Evolutionary conservation across 2,113 vertebrate genomes (phyloP).

Genomic region (Halichoerus grypus): DNA sequence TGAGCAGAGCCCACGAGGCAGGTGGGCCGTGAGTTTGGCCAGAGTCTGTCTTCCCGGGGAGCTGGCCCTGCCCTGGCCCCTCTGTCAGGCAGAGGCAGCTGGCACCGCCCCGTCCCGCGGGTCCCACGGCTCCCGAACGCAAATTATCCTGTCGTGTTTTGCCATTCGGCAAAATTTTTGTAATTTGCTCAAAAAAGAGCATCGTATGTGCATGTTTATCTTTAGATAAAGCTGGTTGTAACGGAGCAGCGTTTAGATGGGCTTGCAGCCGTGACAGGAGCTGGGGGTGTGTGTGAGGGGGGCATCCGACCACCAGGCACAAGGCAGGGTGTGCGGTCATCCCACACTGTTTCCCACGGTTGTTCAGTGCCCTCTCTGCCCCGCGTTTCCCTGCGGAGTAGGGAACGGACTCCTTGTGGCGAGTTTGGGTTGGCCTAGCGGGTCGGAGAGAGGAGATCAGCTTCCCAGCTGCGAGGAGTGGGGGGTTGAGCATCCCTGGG

Average conservation of each 20-base stretch:
- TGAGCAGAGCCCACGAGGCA: background rate
- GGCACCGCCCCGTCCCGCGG: background rate
- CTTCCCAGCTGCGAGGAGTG: background rate
- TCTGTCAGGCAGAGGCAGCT: background rate
- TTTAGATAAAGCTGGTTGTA: background rate
- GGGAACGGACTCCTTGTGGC: background rate
- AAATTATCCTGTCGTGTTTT: background rate
- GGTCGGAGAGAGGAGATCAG: background rate
- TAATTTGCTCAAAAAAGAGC: background rate
- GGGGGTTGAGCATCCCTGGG: background rate
- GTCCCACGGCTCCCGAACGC: background rate
- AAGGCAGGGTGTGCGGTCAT: background rate
- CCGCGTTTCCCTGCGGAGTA: background rate
- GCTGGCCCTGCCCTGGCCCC: background rate
- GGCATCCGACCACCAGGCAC: background rate
- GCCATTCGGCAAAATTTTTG: constrained; percentile 7
- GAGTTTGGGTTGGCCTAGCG: background rate
- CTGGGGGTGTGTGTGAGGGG: background rate
- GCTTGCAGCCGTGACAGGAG: background rate
- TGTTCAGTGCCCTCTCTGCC: background rate
- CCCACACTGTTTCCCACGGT: background rate
- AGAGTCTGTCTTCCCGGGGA: background rate
- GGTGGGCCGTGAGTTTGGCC: background rate
- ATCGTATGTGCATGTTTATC: background rate
- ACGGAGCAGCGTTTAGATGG: background rate